Evolutionary conservation across 2,797 vertebrate species (phyloP), one percentile per base, ranked within the genome.

Genomic region (Staurois parvus): DNA sequence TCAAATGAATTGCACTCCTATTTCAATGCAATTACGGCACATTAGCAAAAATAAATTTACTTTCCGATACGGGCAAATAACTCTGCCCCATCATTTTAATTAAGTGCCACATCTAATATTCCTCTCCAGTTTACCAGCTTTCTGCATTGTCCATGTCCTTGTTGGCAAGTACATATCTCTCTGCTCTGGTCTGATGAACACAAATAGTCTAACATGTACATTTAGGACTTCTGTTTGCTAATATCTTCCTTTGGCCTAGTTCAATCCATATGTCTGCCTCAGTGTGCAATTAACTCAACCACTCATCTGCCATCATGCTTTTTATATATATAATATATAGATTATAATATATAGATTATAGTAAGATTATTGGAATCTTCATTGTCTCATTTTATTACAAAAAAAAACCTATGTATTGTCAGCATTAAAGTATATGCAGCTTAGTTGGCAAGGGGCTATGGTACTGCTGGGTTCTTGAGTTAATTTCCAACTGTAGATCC

Each of bases 21-120:
- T 86, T 56, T 79, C 68, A 73, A 74, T 77, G 67, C 69, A 86
- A 86, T 83, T 86, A 86, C 80, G 73, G 74, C 74, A 86, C 79
- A 86, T 86, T 86, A 86, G 80, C 85, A 79, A 86, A 86, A 86
- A 83, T 79, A 86, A 79, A 86, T 86, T 67, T 86, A 74, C 80
- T 83, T 82, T 83, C 40, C 45, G 56, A 83, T 78, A 83, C 68
- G 42, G 79, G 79, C 74, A 83, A 82, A 86, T 86, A 86, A 77
- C 80, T 72, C 67, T 81, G 32, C 29, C 48, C 69, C 75, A 48
- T 79, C 62, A 83, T 83, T 86, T 59, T 83, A 86, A 86, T 86
- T 79, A 86, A 79, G 75, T 86, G 85, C 85, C 85, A 86, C 75
- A 78, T 86, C 75, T 79, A 83, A 79, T 83, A 83, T 62, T 66